Percentiles rank a stretch among this genome's conserved stretches.
These are phyloP conservation scores for Meloe dianella DNA, from an alignment of 2,888 invertebrate species.

Conservation along the genomic window DNA sequence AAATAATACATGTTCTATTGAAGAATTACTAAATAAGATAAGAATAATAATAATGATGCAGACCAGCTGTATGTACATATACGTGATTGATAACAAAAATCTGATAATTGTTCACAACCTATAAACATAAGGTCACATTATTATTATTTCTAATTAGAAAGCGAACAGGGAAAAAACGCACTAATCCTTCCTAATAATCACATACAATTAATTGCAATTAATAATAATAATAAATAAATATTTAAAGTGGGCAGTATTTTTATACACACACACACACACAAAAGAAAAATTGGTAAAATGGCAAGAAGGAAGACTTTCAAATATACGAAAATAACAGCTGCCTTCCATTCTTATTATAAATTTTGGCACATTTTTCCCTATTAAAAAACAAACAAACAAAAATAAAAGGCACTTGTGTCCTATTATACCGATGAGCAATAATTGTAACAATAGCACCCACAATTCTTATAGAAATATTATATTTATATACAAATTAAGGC, in stretches of 20 bases:
- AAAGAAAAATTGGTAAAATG: too few relatives aligned
- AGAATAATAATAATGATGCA: conserved; percentile 23
- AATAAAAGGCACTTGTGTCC: conserved; percentile 45
- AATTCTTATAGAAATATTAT: conserved; percentile 35
- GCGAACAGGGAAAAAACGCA: conserved; percentile 16
- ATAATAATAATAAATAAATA: conserved; percentile 23
- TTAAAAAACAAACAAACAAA: conserved; percentile 18
- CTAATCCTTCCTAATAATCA: conserved; percentile 20
- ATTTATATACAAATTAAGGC: conserved; percentile 43
- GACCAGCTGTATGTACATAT: conserved; percentile 42
- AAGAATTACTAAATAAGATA: background rate
- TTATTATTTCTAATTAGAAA: conserved; percentile 31
- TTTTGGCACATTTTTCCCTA: conserved; percentile 49
- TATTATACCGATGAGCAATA: conserved; percentile 35
- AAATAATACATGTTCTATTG: conserved; percentile 3
- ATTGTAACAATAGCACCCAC: conserved; percentile 48
- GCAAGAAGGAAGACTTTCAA: conserved; percentile 33
- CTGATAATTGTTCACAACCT: conserved; percentile 46
- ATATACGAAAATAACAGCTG: conserved; percentile 37
- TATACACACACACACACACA: too few relatives aligned
- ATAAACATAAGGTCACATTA: conserved; percentile 44
- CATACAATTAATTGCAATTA: conserved; percentile 15
- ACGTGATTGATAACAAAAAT: conserved; percentile 36
- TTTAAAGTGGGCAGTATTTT: conserved; percentile 29
- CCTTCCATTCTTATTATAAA: conserved; percentile 34